phyloP scores from a whole-genome alignment of 2,888 invertebrate species.

The Leucozona laternaria region DNA sequence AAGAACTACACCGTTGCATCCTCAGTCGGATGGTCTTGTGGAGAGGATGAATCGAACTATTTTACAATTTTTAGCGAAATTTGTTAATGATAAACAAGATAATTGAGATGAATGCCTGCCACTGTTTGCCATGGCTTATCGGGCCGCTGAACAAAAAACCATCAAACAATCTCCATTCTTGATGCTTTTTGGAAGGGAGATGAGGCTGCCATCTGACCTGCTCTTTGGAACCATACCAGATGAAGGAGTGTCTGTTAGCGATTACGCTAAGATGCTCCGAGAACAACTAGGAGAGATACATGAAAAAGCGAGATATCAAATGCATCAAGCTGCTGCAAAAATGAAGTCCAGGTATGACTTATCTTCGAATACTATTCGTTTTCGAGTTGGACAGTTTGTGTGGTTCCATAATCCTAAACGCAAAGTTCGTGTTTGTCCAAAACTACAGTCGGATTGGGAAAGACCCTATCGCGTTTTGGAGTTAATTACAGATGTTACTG shows the following conservation, averaged over 20 bases:
- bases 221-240: conserved; percentile 5
- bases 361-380: conserved; percentile 1
- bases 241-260: background rate
- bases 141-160: conserved; percentile 7
- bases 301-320: background rate
- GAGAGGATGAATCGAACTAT: conserved; percentile 4
- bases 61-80: conserved; percentile 14
- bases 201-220: conserved; percentile 5
- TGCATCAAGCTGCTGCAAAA: background rate
- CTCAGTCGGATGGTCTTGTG: conserved; percentile 11
- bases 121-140: conserved; percentile 13
- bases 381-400: conserved; percentile 10
- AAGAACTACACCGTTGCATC: conserved; percentile 29
- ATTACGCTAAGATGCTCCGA: background rate
- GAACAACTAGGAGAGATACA: background rate
- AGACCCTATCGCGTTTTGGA: conserved; percentile 5
- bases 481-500: conserved; percentile 8
- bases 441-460: conserved; percentile 7
- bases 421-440: conserved; percentile 2
- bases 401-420: background rate
- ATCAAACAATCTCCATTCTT: conserved; percentile 18
- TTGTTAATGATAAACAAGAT: background rate
- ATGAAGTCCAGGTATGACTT: conserved; percentile 10
- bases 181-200: conserved; percentile 22
- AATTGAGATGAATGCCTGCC: conserved; percentile 6